These are phyloP conservation scores for Pteropus rufus DNA, from an alignment of 2,797 vertebrate genomes.

Conservation along the genomic window DNA sequence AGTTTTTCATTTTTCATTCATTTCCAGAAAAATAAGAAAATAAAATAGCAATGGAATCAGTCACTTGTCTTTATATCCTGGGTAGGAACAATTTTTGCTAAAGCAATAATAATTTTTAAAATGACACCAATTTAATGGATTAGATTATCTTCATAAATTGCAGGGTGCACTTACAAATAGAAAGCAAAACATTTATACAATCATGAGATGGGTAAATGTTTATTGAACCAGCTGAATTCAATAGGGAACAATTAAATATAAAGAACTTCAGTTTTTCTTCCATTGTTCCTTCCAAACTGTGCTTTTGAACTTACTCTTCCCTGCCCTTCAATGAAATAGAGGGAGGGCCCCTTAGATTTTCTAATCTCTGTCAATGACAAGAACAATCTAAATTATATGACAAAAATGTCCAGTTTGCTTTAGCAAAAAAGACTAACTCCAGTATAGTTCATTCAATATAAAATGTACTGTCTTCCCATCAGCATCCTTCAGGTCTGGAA, in stretches of 20 bases:
- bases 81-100: not conserved
- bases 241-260: not conserved
- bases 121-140: not conserved
- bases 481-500: not conserved
- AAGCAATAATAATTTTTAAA: not conserved
- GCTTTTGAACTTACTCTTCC: not conserved
- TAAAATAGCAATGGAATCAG: slow-evolving; percentile 1
- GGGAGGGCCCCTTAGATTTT: not conserved
- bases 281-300: not conserved
- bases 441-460: not conserved
- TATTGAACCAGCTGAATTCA: not conserved
- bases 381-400: not conserved
- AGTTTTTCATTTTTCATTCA: slow-evolving; percentile 33
- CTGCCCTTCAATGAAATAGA: not conserved
- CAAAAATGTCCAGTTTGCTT: not conserved
- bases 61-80: not conserved
- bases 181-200: not conserved
- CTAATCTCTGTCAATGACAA: not conserved
- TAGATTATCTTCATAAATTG: not conserved
- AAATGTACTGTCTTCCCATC: not conserved
- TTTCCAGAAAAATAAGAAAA: slow-evolving; percentile 15
- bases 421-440: not conserved
- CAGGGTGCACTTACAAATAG: not conserved
- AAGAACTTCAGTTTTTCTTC: not conserved
- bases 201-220: not conserved